phyloP scores from a whole-genome alignment of 2,113 vertebrate species.

The Cricetomys ansorgei region DNA sequence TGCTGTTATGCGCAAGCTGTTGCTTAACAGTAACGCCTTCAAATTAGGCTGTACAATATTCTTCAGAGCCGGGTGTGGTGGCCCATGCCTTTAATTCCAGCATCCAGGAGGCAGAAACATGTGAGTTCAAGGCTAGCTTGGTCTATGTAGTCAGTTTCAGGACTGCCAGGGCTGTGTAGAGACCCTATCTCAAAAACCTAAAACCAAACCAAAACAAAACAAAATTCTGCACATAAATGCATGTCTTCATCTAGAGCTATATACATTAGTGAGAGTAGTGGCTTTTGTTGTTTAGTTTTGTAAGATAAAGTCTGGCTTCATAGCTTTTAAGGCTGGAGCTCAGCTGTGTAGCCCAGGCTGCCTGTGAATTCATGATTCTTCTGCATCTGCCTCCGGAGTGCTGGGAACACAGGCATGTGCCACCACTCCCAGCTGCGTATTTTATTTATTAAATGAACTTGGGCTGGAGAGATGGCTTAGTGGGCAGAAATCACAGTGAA shows the following conservation, averaged over 20 bases:
- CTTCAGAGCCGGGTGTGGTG: no score
- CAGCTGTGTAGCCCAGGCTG: neutral
- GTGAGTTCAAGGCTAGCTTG: neutral
- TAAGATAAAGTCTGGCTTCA: neutral
- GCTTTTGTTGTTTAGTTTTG: neutral
- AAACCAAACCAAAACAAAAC: neutral
- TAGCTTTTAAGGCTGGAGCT: neutral
- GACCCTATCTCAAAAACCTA: neutral
- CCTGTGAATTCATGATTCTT: neutral
- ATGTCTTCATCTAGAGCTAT: neutral
- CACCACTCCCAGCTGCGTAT: neutral
- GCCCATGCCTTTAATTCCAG: no score
- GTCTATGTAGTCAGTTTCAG: neutral
- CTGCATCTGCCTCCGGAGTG: neutral
- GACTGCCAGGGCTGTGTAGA: neutral
- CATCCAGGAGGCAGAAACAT: neutral
- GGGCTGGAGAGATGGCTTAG: neutral
- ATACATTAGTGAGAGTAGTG: neutral
- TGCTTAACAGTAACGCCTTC: neutral
- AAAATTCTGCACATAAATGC: neutral
- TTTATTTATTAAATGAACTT: neutral
- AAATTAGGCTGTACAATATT: neutral
- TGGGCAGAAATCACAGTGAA: neutral
- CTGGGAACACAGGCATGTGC: neutral
- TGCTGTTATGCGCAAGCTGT: neutral